Base-by-base conservation (phyloP, 2,888 invertebrate species). In the Blera fallax region DNA sequence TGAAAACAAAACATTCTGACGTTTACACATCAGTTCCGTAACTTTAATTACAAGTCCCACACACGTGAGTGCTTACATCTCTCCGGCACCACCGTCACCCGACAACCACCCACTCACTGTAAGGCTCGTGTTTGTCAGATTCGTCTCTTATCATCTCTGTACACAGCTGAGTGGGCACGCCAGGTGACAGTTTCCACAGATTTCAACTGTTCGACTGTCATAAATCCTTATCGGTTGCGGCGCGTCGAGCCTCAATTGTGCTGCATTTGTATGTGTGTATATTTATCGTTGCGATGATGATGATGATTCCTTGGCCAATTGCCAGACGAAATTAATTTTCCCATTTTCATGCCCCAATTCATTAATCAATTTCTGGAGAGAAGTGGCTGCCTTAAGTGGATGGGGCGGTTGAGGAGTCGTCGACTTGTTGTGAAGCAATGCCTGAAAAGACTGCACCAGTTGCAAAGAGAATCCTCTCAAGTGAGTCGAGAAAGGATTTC, bases 311-410 rank as follows among this genome's bases (percentile, higher is more conserved):
- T 37, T 76, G 74, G 74, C 65, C 54, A 65, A 65, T 76, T 65
- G 74, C 65, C 74, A 76, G 67, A 67, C 48, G 37, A 58, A 65
- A 56, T 76, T 58, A 65, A 52, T 64, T 74, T 45, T 56, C 16
- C 54, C 52, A 74, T 64, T 74, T 65, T 74, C 74, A 64, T 74
- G 74, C 43, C 43, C 64, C 74, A 74, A 74, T 74, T 74, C 76
- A 67, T 76, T 76, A 67, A 67, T 67, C 76, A 76, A 58, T 67
- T 67, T 67, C 50, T 40, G 65, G 29, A 48, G 29, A 48, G 45
- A 37, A 65, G 65, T 48, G 54, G 1, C 74, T 62, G 40, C 2
- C 27, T 27, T 7, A 11, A 54, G 21, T 70, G 29, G 69, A 54
- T 29, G 18, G 54, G 0, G 6, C 40, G 5, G 27, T 5, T n/a